phyloP scores from a whole-genome alignment of 2,888 invertebrate species.

The Drosophila fulvimacula region DNA sequence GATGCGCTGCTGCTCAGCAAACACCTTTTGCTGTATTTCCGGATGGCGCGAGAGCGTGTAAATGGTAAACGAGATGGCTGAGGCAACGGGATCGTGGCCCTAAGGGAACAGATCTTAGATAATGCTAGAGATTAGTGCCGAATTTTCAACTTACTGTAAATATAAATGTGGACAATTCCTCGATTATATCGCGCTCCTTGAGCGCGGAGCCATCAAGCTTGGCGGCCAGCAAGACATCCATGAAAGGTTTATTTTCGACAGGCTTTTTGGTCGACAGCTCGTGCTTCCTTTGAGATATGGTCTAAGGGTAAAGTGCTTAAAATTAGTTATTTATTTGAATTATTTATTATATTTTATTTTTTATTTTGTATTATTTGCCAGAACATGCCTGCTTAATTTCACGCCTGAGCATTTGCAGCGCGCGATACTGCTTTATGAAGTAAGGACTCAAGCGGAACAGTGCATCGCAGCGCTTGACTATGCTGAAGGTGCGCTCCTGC shows the following conservation, averaged over 20 bases:
- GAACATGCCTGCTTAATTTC: conserved; percentile 61
- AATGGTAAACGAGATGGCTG: conserved; percentile 86
- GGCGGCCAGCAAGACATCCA: conserved; percentile 74
- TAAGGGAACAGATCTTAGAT: conserved; percentile 51
- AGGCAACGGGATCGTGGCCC: conserved; percentile 87
- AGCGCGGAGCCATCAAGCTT: conserved; percentile 72
- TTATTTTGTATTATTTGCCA: neutral
- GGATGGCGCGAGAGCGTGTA: conserved; percentile 86
- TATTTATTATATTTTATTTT: neutral
- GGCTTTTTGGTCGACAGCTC: conserved; percentile 30
- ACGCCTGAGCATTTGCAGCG: conserved; percentile 81
- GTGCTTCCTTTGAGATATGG: conserved; percentile 58
- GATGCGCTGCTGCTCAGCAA: conserved; percentile 85
- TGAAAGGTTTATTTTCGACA: conserved; percentile 62
- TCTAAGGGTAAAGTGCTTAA: conserved; percentile 35
- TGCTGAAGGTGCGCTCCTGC: conserved; percentile 75
- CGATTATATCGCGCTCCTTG: conserved; percentile 72
- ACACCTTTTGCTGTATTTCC: conserved; percentile 85
- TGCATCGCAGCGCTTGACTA: conserved; percentile 76
- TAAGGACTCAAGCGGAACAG: conserved; percentile 74
- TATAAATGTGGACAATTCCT: conserved; percentile 82
- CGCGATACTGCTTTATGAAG: conserved; percentile 71
- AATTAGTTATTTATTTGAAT: neutral
- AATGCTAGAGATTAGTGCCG: neutral
- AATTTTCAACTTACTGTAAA: conserved; percentile 65